Percentiles rank a stretch among this genome's conserved stretches.
Conservation (phyloP, 2,797 vertebrate species). For the Chloroceryle inda region DNA sequence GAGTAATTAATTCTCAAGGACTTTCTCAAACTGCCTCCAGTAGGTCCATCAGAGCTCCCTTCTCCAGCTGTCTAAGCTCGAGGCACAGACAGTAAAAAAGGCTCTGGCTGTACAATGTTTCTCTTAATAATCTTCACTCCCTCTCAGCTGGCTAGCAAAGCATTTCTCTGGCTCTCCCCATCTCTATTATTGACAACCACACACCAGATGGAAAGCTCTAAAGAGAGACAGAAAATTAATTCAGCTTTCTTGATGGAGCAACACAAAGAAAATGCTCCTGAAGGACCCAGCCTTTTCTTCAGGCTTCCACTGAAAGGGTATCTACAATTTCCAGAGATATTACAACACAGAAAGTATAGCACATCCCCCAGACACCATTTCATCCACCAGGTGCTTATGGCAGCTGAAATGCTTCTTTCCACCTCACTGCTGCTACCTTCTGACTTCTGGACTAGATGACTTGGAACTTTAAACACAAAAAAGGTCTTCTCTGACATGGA, state of each 20-base stretch:
- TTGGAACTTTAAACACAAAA: background rate
- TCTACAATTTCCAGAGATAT: background rate
- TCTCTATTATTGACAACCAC: background rate
- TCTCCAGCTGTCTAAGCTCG: background rate
- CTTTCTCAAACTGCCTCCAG: background rate
- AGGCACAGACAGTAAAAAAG: background rate
- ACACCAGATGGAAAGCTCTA: background rate
- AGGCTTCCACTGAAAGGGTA: background rate
- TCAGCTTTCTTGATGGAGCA: background rate
- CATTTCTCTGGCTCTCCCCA: background rate
- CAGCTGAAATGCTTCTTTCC: background rate
- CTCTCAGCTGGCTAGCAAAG: background rate
- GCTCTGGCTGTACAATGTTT: background rate
- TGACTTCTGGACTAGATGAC: background rate
- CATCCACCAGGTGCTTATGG: background rate
- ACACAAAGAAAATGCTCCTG: background rate
- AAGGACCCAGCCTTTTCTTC: background rate
- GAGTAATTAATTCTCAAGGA: slow-evolving; percentile 32
- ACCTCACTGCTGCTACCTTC: background rate
- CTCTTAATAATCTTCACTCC: background rate
- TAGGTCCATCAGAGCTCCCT: background rate
- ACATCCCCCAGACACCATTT: background rate
- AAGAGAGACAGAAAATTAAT: background rate
- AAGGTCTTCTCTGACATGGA: background rate
- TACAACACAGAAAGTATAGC: background rate